Evolutionary conservation across 2,888 invertebrate genomes (phyloP), one percentile per base, ranked within the genome.

Genomic region (Drosophila nr. medialis): DNA sequence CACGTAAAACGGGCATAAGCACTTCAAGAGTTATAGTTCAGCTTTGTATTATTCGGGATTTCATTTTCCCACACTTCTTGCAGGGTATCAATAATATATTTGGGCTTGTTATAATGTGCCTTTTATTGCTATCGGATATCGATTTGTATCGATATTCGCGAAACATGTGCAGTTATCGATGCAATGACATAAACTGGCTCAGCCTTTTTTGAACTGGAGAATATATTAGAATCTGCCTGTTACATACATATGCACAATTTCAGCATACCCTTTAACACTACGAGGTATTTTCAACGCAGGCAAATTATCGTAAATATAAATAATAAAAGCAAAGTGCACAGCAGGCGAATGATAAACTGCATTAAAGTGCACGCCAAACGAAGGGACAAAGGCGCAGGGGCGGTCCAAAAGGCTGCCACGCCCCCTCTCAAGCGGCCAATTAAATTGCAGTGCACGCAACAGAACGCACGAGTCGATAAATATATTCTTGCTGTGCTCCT

Each of bases 381-480:
- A 38, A 34, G 50, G 64, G 62, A 29, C 45, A 36, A 30, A 24
- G 61, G 42, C 55, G 64, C 49, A 18, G 34, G 24, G 49, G 61
- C 18, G 53, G 21, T 8, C 15, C 24, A 24, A 13, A 13, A 24
- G 55, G 30, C 34, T 45, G 86, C 75, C 81, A 83, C 86, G 89
- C 86, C 83, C 60, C 32, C 66, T 49, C 45, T 27, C 24, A 34
- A 53, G 34, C 70, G 72, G 77, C 55, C 38, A 83, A 80, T 89
- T 89, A 83, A 83, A 86, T 86, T 89, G 80, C 87, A 75, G 69
- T 73, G 84, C 86, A 86, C 90, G 86, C 86, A 86, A 90, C 86
- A 86, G 80, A 83, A 90, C 86, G 86, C 89, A 84, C 77, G 75
- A 86, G 75, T 86, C 90, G 84, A 90, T 86, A 83, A 90, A 90